Conservation (phyloP, 2,113 vertebrate species). For the Formicarius rufipectus region DNA sequence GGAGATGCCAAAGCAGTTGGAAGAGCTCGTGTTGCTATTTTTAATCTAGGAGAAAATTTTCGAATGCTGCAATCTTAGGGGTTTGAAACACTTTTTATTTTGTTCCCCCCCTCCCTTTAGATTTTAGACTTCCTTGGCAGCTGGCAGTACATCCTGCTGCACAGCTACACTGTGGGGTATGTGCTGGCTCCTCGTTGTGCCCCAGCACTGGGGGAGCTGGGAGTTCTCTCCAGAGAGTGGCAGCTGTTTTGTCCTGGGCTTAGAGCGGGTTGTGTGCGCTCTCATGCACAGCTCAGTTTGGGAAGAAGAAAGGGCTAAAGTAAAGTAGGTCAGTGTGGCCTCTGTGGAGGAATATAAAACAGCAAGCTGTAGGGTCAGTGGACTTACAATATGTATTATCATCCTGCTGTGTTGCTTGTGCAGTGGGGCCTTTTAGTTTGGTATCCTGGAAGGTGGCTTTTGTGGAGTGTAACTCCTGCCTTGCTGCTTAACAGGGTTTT, state of each 20-base stretch:
- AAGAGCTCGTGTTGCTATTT: neutral
- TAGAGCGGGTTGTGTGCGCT: neutral
- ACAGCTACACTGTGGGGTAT: neutral
- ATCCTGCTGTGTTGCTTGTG: neutral
- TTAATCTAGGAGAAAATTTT: neutral
- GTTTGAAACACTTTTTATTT: neutral
- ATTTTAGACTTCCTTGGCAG: neutral
- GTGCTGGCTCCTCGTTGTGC: neutral
- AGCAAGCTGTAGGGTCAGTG: slow-evolving; percentile 35
- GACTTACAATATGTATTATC: neutral
- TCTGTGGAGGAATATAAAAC: slow-evolving; percentile 40
- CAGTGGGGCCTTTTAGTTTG: neutral
- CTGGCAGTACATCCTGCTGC: neutral
- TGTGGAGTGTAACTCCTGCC: neutral
- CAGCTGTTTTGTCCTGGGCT: slow-evolving; percentile 26
- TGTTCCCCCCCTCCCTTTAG: neutral
- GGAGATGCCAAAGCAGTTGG: neutral
- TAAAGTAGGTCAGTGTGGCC: slow-evolving; percentile 51
- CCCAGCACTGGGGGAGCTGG: neutral
- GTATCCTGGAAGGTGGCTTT: neutral
- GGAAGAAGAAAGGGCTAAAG: slow-evolving; percentile 26
- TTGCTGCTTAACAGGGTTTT: neutral
- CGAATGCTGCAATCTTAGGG: accelerated
- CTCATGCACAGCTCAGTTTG: slow-evolving; percentile 3
- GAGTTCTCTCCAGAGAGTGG: neutral